Conservation (phyloP, 1,140 invertebrate genomes). For the Papilio polyxenes region DNA sequence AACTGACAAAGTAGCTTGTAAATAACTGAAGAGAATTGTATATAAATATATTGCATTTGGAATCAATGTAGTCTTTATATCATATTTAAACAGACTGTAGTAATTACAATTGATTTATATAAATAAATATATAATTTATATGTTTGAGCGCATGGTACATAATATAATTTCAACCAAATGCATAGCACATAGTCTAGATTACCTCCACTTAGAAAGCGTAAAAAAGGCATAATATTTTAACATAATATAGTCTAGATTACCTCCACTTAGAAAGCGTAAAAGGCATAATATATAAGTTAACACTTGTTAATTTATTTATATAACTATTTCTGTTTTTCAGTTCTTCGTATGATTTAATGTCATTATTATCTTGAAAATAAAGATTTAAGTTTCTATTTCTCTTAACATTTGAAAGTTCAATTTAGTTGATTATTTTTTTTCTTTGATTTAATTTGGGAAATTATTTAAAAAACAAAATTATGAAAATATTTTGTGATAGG, state of each 20-base stretch:
- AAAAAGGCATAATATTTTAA: background rate
- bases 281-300: background rate
- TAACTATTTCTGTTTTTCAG: no score
- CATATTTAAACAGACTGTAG: background rate
- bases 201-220: background rate
- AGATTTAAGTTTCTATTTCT: no score
- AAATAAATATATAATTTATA: background rate
- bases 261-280: background rate
- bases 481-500: no score
- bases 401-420: no score
- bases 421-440: no score
- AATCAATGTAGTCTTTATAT: background rate
- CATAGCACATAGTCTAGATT: background rate
- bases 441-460: no score
- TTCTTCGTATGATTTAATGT: no score
- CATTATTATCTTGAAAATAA: no score
- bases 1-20: background rate
- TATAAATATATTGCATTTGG: background rate
- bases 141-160: background rate
- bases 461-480: no score
- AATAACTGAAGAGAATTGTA: conserved; percentile 4
- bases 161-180: conserved; percentile 7
- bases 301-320: no score
- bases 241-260: background rate
- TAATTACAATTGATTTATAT: background rate